Conservation (phyloP, 53 echinoderm and acorn worm species). For the Henricia sp. region DNA sequence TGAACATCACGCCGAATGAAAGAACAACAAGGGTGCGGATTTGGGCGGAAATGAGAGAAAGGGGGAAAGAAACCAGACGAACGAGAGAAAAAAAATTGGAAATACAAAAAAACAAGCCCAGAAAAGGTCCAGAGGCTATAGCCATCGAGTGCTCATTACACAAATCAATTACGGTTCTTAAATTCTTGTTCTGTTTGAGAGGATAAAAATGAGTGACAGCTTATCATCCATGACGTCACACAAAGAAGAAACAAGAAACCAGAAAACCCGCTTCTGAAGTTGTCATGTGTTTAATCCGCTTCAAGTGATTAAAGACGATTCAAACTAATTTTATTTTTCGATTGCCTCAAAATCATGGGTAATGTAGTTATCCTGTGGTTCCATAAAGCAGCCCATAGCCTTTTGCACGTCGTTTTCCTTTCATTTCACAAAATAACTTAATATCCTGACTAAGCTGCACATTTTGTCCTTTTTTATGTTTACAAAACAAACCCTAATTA, state of each 20-base stretch:
- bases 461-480: no score
- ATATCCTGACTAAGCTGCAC: no score
- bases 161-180: conserved; percentile 25
- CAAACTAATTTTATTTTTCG: no score
- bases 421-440: no score
- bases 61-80: conserved; percentile 22
- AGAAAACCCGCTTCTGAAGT: background rate
- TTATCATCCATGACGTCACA: conserved; percentile 7
- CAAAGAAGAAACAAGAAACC: background rate
- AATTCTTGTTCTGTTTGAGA: conserved; percentile 29
- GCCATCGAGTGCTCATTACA: conserved; percentile 36
- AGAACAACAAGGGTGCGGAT: conserved; percentile 47
- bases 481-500: no score
- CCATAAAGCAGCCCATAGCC: no score
- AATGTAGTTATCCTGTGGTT: no score
- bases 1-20: conserved; percentile 54
- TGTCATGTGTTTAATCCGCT: background rate
- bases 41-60: conserved; percentile 52
- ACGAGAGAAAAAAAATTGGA: conserved; percentile 24
- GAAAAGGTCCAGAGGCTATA: conserved; percentile 30
- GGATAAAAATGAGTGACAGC: conserved; percentile 41
- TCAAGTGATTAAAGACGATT: background rate
- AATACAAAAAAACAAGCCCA: background rate
- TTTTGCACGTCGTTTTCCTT: no score
- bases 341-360: no score